Evolutionary conservation across 1,140 invertebrate species (phyloP).

Genomic region (Pentalonia nigronervosa): DNA sequence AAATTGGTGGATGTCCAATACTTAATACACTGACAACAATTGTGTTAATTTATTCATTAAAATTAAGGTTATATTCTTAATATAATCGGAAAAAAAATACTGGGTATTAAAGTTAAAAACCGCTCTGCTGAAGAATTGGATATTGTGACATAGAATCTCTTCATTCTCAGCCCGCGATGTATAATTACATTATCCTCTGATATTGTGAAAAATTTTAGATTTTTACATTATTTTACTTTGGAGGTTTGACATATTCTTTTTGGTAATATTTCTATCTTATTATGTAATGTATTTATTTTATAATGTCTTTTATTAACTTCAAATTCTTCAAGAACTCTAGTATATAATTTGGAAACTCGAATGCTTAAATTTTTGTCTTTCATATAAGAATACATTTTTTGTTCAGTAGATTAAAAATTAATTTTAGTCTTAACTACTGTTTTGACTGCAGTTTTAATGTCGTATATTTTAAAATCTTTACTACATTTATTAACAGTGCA

Average conservation of each 20-base stretch:
- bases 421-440: constrained; percentile 26
- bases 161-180: constrained; percentile 37
- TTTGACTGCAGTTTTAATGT: constrained; percentile 52
- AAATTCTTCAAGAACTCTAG: neutral
- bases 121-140: no score
- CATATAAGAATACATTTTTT: neutral
- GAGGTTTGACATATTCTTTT: constrained; percentile 26
- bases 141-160: neutral
- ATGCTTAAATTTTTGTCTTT: constrained; percentile 10
- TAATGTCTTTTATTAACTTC: neutral
- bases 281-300: no score
- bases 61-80: no score
- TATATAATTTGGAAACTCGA: constrained; percentile 21
- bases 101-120: no score
- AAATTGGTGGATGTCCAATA: no score
- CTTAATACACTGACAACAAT: no score
- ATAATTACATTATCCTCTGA: no score
- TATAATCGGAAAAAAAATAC: no score
- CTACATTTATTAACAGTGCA: constrained; percentile 49
- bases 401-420: constrained; percentile 23
- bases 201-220: neutral
- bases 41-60: no score
- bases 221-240: constrained; percentile 19
- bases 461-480: constrained; percentile 55
- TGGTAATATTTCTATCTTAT: constrained; percentile 27